These are phyloP conservation scores for Pantelozetes paolii DNA, from an alignment of 2,888 invertebrate genomes.

Conservation along the genomic window DNA sequence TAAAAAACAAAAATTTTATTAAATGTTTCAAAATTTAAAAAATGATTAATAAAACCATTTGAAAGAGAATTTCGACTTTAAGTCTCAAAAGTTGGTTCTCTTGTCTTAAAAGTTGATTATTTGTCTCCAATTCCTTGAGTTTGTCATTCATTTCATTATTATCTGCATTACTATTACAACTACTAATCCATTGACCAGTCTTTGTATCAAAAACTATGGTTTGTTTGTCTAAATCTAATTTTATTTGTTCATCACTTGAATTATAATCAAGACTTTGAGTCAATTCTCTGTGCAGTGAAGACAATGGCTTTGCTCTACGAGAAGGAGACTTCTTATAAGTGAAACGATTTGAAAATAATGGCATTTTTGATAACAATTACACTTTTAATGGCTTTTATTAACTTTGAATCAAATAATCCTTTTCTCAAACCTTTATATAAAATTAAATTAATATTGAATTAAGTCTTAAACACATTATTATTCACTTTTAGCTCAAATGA, in stretches of 20 bases:
- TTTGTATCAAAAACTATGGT: background rate
- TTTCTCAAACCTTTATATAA: too few relatives aligned
- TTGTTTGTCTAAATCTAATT: background rate
- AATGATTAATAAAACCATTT: constrained; percentile 41
- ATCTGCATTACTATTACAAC: background rate
- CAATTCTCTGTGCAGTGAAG: constrained; percentile 23
- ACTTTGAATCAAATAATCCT: too few relatives aligned
- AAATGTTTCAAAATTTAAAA: too few relatives aligned
- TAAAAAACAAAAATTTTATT: background rate
- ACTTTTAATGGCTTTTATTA: too few relatives aligned
- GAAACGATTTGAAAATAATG: constrained; percentile 7
- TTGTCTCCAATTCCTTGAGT: constrained; percentile 7
- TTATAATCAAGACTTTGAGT: background rate
- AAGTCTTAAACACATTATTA: too few relatives aligned
- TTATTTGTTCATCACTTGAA: background rate
- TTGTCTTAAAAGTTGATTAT: constrained; percentile 15
- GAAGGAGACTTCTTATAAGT: constrained; percentile 12
- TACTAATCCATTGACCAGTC: constrained; percentile 14
- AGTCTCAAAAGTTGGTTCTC: constrained; percentile 37
- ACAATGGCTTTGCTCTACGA: constrained; percentile 1
- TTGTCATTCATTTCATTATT: background rate
- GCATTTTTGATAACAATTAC: background rate
- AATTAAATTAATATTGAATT: too few relatives aligned
- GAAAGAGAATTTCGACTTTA: constrained; percentile 38
- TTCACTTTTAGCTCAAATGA: too few relatives aligned